Evolutionary conservation across 2,113 vertebrate genomes (phyloP).

Genomic region (Sebastes fasciatus): DNA sequence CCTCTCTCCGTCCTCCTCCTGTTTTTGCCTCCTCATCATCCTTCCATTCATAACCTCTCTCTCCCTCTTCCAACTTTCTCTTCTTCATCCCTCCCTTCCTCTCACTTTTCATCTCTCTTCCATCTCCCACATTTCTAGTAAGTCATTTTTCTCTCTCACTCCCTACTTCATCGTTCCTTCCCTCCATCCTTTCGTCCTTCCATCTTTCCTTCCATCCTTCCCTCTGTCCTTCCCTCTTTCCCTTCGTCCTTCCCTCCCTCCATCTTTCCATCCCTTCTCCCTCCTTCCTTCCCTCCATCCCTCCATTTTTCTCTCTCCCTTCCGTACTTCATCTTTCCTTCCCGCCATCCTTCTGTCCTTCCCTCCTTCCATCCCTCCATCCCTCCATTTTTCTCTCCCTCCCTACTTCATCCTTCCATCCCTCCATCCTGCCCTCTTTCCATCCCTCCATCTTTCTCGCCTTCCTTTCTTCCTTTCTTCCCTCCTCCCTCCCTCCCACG

Average conservation of each 20-base stretch:
- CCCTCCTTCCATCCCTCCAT: neutral
- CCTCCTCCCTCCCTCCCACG: too few relatives aligned
- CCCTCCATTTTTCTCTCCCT: neutral
- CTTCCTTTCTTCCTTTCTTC: conserved; percentile 1
- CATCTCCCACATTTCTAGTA: too few relatives aligned
- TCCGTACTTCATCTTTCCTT: conserved; percentile 4
- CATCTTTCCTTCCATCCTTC: too few relatives aligned
- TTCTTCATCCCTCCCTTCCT: neutral
- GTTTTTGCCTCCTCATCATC: neutral
- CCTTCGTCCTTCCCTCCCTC: neutral
- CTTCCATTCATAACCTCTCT: too few relatives aligned
- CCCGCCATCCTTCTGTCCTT: conserved; percentile 26
- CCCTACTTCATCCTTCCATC: conserved; percentile 6
- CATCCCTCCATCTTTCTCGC: conserved; percentile 19
- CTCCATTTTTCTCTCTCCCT: neutral
- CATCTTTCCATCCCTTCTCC: neutral
- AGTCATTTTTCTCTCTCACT: neutral
- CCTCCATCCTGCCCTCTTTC: conserved; percentile 20
- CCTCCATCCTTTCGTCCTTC: neutral
- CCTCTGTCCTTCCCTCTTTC: neutral
- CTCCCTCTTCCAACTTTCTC: neutral
- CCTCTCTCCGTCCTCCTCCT: conserved; percentile 3
- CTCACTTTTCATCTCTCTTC: neutral
- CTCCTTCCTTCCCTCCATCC: neutral
- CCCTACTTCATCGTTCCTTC: neutral